Evolutionary conservation across 2,797 vertebrate genomes (phyloP).

Genomic region (Okamejei kenojei): DNA sequence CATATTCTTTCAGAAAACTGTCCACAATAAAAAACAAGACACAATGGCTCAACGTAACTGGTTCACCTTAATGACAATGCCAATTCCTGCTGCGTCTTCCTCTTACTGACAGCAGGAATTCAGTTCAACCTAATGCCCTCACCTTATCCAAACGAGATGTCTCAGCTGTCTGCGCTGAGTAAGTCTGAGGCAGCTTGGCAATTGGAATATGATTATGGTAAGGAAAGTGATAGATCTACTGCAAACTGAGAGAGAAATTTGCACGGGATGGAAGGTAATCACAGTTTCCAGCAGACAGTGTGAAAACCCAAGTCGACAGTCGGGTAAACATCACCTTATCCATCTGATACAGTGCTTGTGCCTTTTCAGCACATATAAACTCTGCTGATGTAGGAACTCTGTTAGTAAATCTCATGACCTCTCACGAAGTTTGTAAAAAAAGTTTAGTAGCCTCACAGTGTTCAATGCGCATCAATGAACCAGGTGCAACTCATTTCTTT

Average conservation of each 20-base stretch:
- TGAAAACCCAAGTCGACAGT: neutral
- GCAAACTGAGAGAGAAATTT: neutral
- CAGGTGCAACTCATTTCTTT: neutral
- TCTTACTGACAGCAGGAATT: neutral
- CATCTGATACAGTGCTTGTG: neutral
- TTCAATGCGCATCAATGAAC: neutral
- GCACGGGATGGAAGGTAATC: neutral
- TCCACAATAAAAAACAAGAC: too few species aligned
- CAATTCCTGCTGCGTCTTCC: neutral
- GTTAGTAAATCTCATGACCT: neutral
- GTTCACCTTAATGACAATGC: neutral
- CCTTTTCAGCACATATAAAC: neutral
- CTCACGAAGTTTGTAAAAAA: neutral
- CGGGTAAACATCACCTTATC: neutral
- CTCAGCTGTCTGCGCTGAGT: neutral
- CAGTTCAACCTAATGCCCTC: neutral
- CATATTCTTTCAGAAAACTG: neutral
- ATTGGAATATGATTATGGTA: neutral
- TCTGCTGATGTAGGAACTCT: neutral
- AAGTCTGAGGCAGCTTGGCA: neutral
- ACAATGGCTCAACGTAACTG: neutral
- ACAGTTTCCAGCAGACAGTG: neutral
- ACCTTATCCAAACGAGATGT: neutral
- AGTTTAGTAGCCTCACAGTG: neutral
- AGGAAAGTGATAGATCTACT: neutral